Evolutionary conservation across 1,140 invertebrate species (phyloP), one percentile per base, ranked within the genome.

Genomic region (Drosophila ficusphila): DNA sequence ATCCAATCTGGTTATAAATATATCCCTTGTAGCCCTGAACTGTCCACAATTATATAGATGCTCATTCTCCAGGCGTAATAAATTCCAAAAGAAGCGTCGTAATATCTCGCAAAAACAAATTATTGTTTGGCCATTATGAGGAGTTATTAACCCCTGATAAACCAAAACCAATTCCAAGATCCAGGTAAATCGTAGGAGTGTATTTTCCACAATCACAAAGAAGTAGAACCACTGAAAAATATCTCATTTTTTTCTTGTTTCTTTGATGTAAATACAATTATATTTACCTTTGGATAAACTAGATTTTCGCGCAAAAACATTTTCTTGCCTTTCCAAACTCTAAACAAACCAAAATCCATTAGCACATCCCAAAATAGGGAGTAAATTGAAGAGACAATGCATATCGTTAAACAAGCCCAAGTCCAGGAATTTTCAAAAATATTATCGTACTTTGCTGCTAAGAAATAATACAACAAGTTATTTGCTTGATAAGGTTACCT

Each of bases 291-390:
- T 2, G 94, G 95, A 82, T 96, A 96, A 1, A 96, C 94, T 31
- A 96, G 94, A 89, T 96, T 94, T 78, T 96, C 95, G 2, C 95
- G 90, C 0, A 96, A 91, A 79, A 96, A 94, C 65, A 92, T 93
- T 90, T 98, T 97, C 91, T 98, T 95, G 0, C 95, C 94, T 8
- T 95, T 94, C 56, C 95, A 95, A 41, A 94, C 94, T 82, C 97
- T 96, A 53, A 99, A 95, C n/a, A 99, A 92, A 6, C 98, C 98
- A 97, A 98, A 99, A 93, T 99, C 98, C 95, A 98, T 96, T 90
- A 97, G 96, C 6, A 99, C 94, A 91, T 99, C 98, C 98, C 98
- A 99, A 0, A 94, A 94, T 71, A 96, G 96, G 0, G 95, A 95
- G 89, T 97, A 98, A 23, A 94, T 93, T 0, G 96, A 96, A 95